Evolutionary conservation across 2,797 vertebrate species (phyloP).

Genomic region (Cephalopachus bancanus): DNA sequence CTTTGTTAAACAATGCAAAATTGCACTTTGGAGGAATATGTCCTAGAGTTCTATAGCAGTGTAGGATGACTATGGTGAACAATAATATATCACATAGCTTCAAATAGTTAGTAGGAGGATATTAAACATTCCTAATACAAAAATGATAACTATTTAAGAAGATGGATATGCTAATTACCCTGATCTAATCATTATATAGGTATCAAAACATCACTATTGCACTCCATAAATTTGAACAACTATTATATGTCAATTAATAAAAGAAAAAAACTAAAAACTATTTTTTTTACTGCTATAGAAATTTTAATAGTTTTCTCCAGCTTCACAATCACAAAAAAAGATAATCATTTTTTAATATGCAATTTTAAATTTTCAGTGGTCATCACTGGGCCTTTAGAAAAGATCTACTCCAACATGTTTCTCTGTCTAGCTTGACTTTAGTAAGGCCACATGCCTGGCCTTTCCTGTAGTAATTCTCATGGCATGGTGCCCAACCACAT

Average conservation of each 20-base stretch:
- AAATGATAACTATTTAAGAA: too few species aligned
- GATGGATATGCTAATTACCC: too few species aligned
- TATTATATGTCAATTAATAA: too few species aligned
- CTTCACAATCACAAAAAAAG: background rate
- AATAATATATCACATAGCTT: background rate
- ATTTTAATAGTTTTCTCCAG: background rate
- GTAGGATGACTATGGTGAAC: background rate
- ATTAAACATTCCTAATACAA: too few species aligned
- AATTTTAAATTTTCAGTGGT: background rate
- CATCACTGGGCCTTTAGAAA: background rate
- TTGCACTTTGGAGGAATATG: background rate
- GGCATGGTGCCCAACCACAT: fast-evolving
- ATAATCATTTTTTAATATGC: background rate
- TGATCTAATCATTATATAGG: too few species aligned
- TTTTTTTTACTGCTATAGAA: background rate
- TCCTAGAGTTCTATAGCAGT: background rate
- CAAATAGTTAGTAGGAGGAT: too few species aligned
- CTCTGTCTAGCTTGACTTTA: background rate
- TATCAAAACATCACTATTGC: too few species aligned
- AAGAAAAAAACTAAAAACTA: too few species aligned
- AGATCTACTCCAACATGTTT: fast-evolving
- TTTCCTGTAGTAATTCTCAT: background rate
- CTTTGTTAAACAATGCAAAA: background rate
- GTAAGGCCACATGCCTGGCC: fast-evolving
- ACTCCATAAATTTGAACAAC: too few species aligned